These are phyloP conservation scores for Cheilosia vernalis DNA, from an alignment of 2,888 invertebrate species.

Conservation along the genomic window DNA sequence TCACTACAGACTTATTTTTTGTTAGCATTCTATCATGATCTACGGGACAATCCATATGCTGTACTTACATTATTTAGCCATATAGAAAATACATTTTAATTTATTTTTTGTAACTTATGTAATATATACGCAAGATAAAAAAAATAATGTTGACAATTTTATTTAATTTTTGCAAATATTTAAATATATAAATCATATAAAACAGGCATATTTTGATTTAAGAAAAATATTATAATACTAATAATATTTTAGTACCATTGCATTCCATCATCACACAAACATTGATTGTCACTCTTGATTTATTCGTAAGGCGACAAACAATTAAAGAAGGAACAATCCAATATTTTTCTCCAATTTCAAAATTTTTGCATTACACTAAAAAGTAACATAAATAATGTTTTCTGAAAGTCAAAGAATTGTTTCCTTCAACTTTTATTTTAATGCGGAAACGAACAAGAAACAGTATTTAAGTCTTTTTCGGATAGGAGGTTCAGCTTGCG, in stretches of 20 bases:
- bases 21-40: background rate
- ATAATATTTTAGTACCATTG: slow-evolving; percentile 1
- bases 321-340: slow-evolving; percentile 1
- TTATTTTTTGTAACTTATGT: slow-evolving; percentile 16
- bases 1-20: background rate
- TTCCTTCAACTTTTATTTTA: too few species aligned
- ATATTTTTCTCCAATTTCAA: background rate
- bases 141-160: slow-evolving; percentile 11
- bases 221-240: background rate
- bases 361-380: slow-evolving; percentile 4
- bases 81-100: background rate
- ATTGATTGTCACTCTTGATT: slow-evolving; percentile 67
- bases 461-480: too few species aligned
- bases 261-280: slow-evolving; percentile 67
- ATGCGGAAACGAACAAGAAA: too few species aligned
- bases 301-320: slow-evolving; percentile 12
- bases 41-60: background rate
- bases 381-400: background rate
- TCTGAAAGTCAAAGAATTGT: background rate
- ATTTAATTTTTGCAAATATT: slow-evolving; percentile 29
- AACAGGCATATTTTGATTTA: slow-evolving; percentile 16
- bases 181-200: background rate
- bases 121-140: slow-evolving; percentile 5
- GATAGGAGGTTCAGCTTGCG: too few species aligned
- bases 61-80: background rate